Base-by-base conservation (phyloP, 2,888 invertebrate species). In the Silvanus unidentatus region DNA sequence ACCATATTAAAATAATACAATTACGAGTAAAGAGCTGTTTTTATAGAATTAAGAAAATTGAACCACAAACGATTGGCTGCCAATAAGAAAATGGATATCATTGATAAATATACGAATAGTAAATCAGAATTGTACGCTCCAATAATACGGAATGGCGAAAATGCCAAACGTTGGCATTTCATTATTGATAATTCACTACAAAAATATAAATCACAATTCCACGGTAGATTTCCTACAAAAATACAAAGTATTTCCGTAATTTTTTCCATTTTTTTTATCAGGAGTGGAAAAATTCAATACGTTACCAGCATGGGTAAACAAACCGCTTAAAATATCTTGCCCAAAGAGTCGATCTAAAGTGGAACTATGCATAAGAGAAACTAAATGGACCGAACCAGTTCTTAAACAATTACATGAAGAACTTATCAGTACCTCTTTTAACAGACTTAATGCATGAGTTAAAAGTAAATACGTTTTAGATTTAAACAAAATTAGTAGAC, bases 81-180 rank as follows among this genome's bases (percentile, higher is more conserved):
- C 16, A 76, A 76, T 58, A 63, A 66, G 8, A 68, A 69, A 38
- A 65, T 69, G 12, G 73, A 75, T 49, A 71, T 77, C 1, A 68
- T 75, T 13, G 68, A 73, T 1, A 75, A 76, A 1, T 74, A 81
- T 11, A 69, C 68, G 0, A 77, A 82, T 54, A 79, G 77, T 29
- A 72, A 77, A 16, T 84, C 84, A 0, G 80, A 81, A 50, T 62
- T 81, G 16, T 79, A 81, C 64, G 82, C 79, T 1, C 84, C 85
- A 0, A 66, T 80, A 22, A 75, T 80, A 40, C 66, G 84, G 27
- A 76, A 81, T 59, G 85, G 85, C 0, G 78, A 79, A 55, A 78
- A 82, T 75, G 81, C 84, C 1, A 75, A 77, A 48, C 74, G 78
- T 37, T 71, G 78, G 50, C 82, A 82, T 53, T 78, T 75, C 47